A percentile compares a stretch with the other conserved stretches of the same genome.
Conservation (phyloP, 2,888 invertebrate species). For the Hedya salicella region DNA sequence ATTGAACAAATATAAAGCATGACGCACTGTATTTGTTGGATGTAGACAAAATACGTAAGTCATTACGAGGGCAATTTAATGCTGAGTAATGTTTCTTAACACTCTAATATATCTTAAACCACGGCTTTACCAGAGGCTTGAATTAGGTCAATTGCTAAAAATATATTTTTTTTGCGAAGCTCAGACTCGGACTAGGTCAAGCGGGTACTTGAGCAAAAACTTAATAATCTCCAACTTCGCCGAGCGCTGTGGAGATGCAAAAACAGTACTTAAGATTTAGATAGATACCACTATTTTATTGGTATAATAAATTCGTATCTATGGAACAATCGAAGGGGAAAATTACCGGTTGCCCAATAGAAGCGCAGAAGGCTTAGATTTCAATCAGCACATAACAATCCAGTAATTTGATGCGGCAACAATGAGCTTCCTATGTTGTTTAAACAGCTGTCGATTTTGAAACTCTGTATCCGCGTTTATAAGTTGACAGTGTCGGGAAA, state of each 20-base stretch:
- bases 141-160: slow-evolving; percentile 32
- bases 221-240: slow-evolving; percentile 22
- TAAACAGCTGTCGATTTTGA: slow-evolving; percentile 65
- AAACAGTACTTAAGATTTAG: slow-evolving; percentile 24
- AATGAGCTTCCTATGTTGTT: slow-evolving; percentile 67
- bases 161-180: slow-evolving; percentile 19
- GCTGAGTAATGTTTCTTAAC: not conserved
- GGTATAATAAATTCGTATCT: slow-evolving; percentile 55
- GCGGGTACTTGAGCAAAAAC: slow-evolving; percentile 20
- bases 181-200: slow-evolving; percentile 33
- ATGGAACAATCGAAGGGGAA: slow-evolving; percentile 58
- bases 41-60: not conserved
- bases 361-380: slow-evolving; percentile 60
- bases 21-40: not conserved
- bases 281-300: slow-evolving; percentile 49
- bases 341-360: slow-evolving; percentile 60
- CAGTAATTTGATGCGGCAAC: slow-evolving; percentile 68
- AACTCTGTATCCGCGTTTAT: slow-evolving; percentile 53
- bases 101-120: not conserved
- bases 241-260: slow-evolving; percentile 21
- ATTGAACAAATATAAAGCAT: not conserved
- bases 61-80: not conserved
- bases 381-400: slow-evolving; percentile 58
- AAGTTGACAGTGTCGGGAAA: slow-evolving; percentile 38
- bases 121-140: not conserved